Percentiles rank a stretch among this genome's conserved stretches.
Evolutionary conservation across 2,113 vertebrate species (phyloP).

Genomic region (Cyphomyrus discorhynchus): DNA sequence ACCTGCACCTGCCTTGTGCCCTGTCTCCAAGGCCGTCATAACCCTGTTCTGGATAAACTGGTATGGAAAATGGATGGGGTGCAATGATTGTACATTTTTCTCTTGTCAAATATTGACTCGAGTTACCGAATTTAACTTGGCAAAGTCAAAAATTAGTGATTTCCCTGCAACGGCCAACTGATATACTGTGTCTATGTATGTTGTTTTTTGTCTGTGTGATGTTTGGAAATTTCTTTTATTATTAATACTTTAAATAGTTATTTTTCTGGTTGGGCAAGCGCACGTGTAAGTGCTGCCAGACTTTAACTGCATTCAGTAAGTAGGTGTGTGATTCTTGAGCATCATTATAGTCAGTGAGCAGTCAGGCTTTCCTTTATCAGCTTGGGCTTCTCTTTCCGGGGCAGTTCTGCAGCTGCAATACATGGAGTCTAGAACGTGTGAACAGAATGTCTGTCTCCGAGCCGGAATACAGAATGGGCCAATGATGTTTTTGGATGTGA

Average conservation of each 20-base stretch:
- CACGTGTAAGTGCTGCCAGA: not conserved
- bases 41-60: not conserved
- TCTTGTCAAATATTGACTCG: not conserved
- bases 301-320: not conserved
- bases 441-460: not conserved
- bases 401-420: not conserved
- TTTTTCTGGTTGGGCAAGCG: not conserved
- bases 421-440: not conserved
- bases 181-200: not conserved
- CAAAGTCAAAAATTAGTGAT: not conserved
- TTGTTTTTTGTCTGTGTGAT: not conserved
- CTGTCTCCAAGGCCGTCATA: not conserved
- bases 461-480: not conserved
- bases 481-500: not conserved
- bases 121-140: not conserved
- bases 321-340: not conserved
- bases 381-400: not conserved
- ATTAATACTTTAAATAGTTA: not conserved
- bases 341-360: not conserved
- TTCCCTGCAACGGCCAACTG: not conserved
- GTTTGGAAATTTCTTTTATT: not conserved
- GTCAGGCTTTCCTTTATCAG: not conserved
- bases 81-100: not conserved
- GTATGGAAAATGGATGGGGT: not conserved
- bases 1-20: not conserved